A percentile compares a stretch with the other conserved stretches of the same genome.
phyloP scores from a whole-genome alignment of 2,888 invertebrate species.

The Trypoxylon attenuatum region DNA sequence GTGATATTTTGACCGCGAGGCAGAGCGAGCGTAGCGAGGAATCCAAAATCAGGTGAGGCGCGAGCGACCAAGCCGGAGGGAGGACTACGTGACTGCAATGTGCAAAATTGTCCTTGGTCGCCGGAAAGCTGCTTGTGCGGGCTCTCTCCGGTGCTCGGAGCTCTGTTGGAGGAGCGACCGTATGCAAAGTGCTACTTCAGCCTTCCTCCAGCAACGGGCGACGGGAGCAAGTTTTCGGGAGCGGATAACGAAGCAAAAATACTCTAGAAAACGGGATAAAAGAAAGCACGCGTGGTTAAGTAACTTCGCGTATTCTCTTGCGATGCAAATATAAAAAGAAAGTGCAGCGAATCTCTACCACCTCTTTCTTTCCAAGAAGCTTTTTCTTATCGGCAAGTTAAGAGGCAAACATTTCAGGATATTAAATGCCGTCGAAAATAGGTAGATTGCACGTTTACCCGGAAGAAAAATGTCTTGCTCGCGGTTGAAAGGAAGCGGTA shows the following conservation, averaged over 20 bases:
- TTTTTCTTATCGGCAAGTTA: too few relatives aligned
- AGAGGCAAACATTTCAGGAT: conserved; percentile 24
- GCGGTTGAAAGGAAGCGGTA: background rate
- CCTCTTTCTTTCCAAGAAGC: too few relatives aligned
- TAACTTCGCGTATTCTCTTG: too few relatives aligned
- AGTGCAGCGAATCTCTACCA: conserved; percentile 19
- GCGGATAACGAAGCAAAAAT: conserved; percentile 7
- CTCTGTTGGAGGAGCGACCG: conserved; percentile 38
- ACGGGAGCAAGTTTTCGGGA: conserved; percentile 19
- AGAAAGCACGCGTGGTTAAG: conserved; percentile 4
- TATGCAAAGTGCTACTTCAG: conserved; percentile 30
- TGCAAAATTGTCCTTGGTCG: conserved; percentile 48
- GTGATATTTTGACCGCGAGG: conserved; percentile 55
- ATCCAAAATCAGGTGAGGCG: conserved; percentile 66
- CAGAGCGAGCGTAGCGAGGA: conserved; percentile 51
- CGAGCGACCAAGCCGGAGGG: conserved; percentile 33
- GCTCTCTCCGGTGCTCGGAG: conserved; percentile 18
- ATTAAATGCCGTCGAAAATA: conserved; percentile 40
- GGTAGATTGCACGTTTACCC: conserved; percentile 10
- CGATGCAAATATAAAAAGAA: background rate
- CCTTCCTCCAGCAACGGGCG: too few relatives aligned
- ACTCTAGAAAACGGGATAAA: conserved; percentile 10
- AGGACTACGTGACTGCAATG: conserved; percentile 67
- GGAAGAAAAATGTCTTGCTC: conserved; percentile 13
- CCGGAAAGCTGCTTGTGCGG: conserved; percentile 26